Evolutionary conservation across 2,113 vertebrate genomes (phyloP), one percentile per base, ranked within the genome.

Genomic region (Sceloporus tristichus): DNA sequence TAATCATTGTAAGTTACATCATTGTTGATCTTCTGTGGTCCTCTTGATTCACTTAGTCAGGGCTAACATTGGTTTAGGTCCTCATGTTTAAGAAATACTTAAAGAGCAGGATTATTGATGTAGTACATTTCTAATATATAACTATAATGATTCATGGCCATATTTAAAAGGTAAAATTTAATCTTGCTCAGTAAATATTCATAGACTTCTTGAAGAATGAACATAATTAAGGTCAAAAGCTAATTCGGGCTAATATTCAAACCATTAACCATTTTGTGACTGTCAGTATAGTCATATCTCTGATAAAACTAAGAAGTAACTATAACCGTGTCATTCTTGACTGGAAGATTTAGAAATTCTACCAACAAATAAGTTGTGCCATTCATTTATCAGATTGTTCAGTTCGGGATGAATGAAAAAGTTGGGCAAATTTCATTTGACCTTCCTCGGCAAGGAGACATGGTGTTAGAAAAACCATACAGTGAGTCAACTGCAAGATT

Each of bases 391-490:
- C 96, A 99, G 99, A 98, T 99, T 25, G 98, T 99, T 79, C 99
- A 99, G 96, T 99, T 99, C 62, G 99, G 99, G 73, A 99, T 99
- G 99, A 99, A 98, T 77, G 96, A 97, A 3, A 99, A 98, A 95
- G 98, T 99, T 42, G 99, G 99, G 1, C 98, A 99, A 96, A 98
- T 99, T 75, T 99, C 99, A 86, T 99, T 99, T 68, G 98, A 99
- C 88, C 97, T 99, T 2, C 98, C 99, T 0, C 97, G 98, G 1
- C 98, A 99, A 95, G 99, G 98, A 0, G 99, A 99, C 91, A 97
- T 99, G 97, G 97, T 99, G 25, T 93, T 99, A 66, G 99, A 99
- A 96, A 99, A 99, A 77, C 99, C 99, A 1, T 99, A 99, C 90
- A 99, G 99, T 0, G 99, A 99, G 85, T 98, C 98, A 85, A 99